Base-by-base conservation (phyloP, 1,140 invertebrate species). In the Zaprionus taronus region DNA sequence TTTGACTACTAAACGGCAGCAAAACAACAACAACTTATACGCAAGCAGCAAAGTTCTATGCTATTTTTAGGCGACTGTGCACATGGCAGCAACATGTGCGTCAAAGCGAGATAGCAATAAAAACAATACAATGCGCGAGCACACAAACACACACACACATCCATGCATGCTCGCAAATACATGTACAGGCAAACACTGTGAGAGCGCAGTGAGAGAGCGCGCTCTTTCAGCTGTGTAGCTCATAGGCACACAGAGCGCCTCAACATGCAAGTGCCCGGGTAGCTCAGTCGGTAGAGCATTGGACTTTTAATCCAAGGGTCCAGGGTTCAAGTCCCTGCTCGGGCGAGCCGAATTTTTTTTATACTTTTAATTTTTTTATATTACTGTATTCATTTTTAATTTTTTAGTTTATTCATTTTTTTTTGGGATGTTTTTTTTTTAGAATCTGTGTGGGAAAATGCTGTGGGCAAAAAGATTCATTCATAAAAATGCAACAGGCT, bases 261-360 rank as follows among this genome's bases (percentile, higher is more conserved):
- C 5, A n/a, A 4, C 28, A 20, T 44, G 58, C 71, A 77, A 69
- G 69, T 85, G 95, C 95, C 95, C 94, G 95, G 94, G 95, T 95
- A 95, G 95, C 95, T 95, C 95, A 95, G 95, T 95, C 94, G 95
- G 95, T 95, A 95, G 95, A 95, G 95, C 95, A 95, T 84, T 85
- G 95, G 95, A 95, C 95, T 95, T 95, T 95, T 95, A 95, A 96
- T 95, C 95, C 95, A 95, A 95, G 95, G 95, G 95, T 95, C 95
- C 95, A 95, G 95, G 95, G 95, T 95, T 95, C 95, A 95, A 95
- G 95, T 96, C 95, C 95, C 95, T 96, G 95, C 95, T 96, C 95
- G 95, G 95, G 95, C 95, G 95, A 77, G 38, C 41, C 28, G 14
- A 62, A 3, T 74, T 80, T 81, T 79, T 79, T 38, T 9, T 36